These are phyloP conservation scores for Python bivittatus DNA, from an alignment of 2,113 vertebrate species.

Conservation along the genomic window DNA sequence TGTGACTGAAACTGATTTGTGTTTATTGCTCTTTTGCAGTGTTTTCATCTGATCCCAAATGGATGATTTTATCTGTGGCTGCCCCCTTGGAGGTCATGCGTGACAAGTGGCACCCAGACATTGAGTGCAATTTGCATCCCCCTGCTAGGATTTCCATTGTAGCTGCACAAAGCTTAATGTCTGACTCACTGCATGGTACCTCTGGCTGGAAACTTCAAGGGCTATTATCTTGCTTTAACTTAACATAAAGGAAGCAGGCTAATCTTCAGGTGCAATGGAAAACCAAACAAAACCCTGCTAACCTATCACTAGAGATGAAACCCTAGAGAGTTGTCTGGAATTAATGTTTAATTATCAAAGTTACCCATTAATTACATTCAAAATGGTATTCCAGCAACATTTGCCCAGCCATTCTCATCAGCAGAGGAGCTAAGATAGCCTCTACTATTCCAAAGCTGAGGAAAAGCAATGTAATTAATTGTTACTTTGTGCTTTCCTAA, in stretches of 20 bases:
- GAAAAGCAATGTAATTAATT: background rate
- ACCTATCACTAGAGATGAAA: background rate
- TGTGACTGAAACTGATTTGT: conserved; percentile 21
- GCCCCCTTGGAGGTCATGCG: background rate
- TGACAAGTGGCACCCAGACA: fast-evolving
- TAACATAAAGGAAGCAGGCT: background rate
- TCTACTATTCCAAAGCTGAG: background rate
- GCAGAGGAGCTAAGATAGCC: background rate
- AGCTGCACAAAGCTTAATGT: conserved; percentile 17
- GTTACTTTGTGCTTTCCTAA: background rate
- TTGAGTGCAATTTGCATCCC: background rate
- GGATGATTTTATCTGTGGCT: background rate
- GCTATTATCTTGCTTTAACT: background rate
- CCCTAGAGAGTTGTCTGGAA: background rate
- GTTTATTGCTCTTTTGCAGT: conserved; percentile 31
- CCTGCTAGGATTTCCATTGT: background rate
- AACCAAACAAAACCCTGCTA: conserved; percentile 13
- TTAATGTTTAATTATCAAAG: background rate
- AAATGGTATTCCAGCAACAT: background rate
- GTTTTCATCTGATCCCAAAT: background rate
- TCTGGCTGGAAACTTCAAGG: conserved; percentile 30
- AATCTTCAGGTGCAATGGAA: background rate
- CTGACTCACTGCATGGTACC: background rate
- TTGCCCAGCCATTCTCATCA: background rate
- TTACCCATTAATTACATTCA: background rate